These are phyloP conservation scores for Lutjanus argentimaculatus DNA, from an alignment of 2,797 vertebrate genomes.

Conservation along the genomic window DNA sequence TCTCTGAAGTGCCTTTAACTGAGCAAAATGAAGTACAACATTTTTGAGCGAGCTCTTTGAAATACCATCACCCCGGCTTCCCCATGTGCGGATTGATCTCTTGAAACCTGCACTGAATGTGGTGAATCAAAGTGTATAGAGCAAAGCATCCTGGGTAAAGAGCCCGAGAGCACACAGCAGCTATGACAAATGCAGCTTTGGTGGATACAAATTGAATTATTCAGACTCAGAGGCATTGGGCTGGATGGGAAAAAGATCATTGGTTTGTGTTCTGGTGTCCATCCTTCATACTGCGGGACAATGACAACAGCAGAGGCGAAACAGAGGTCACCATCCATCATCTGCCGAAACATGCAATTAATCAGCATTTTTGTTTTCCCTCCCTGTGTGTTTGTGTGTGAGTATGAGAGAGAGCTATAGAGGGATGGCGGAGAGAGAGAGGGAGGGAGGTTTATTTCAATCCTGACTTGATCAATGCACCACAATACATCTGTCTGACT, in stretches of 20 bases:
- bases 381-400: slow-evolving; percentile 6
- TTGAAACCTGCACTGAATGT: slow-evolving; percentile 47
- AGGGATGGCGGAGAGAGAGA: slow-evolving; percentile 12
- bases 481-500: slow-evolving; percentile 51
- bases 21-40: not conserved
- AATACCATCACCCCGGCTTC: slow-evolving; percentile 49
- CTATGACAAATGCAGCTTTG: slow-evolving; percentile 78
- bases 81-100: slow-evolving; percentile 29
- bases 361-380: slow-evolving; percentile 64
- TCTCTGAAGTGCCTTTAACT: not conserved
- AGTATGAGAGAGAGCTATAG: slow-evolving; percentile 10
- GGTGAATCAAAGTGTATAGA: slow-evolving; percentile 62
- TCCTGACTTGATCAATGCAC: slow-evolving; percentile 60
- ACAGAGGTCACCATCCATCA: slow-evolving; percentile 78
- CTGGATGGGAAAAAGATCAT: slow-evolving; percentile 73
- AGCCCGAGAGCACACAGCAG: slow-evolving; percentile 62
- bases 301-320: slow-evolving; percentile 73
- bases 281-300: slow-evolving; percentile 71
- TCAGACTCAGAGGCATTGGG: slow-evolving; percentile 70
- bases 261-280: slow-evolving; percentile 71
- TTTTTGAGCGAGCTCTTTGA: slow-evolving; percentile 34
- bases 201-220: slow-evolving; percentile 83
- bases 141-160: slow-evolving; percentile 75
- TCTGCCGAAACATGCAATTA: slow-evolving; percentile 45
- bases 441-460: slow-evolving; percentile 45